Evolutionary conservation across 2,888 invertebrate genomes (phyloP).

Genomic region (Tiphia femorata): DNA sequence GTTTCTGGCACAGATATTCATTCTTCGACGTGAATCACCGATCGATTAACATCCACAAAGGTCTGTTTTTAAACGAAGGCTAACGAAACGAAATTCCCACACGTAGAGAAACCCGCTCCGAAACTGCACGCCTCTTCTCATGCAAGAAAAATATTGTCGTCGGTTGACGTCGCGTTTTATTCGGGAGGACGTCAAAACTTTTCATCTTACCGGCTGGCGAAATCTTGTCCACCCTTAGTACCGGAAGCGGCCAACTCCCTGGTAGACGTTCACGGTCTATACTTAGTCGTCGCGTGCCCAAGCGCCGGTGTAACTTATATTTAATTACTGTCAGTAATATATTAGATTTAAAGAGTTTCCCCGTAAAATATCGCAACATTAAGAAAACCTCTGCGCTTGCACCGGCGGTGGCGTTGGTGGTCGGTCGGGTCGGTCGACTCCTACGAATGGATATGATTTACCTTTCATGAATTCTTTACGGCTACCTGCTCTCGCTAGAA

Average conservation of each 20-base stretch:
- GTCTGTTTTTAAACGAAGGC: too few relatives aligned
- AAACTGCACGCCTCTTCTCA: too few relatives aligned
- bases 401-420: conserved; percentile 31
- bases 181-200: conserved; percentile 41
- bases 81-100: too few relatives aligned
- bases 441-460: conserved; percentile 58
- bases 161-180: conserved; percentile 19
- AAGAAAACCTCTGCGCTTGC: conserved; percentile 55
- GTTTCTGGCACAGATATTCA: too few relatives aligned
- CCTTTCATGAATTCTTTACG: conserved; percentile 59
- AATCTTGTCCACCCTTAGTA: conserved; percentile 35
- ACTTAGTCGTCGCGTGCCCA: conserved; percentile 30
- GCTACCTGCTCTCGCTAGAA: conserved; percentile 39
- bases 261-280: conserved; percentile 33
- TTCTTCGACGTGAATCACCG: too few relatives aligned
- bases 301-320: conserved; percentile 59
- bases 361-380: conserved; percentile 65
- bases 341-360: conserved; percentile 66
- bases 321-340: conserved; percentile 65
- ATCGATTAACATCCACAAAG: too few relatives aligned
- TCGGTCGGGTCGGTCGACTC: conserved; percentile 10
- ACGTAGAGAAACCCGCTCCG: too few relatives aligned
- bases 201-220: conserved; percentile 25
- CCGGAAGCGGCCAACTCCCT: background rate
- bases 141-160: background rate